Conservation (phyloP, 2,888 invertebrate species). For the Lysandra bellargus region DNA sequence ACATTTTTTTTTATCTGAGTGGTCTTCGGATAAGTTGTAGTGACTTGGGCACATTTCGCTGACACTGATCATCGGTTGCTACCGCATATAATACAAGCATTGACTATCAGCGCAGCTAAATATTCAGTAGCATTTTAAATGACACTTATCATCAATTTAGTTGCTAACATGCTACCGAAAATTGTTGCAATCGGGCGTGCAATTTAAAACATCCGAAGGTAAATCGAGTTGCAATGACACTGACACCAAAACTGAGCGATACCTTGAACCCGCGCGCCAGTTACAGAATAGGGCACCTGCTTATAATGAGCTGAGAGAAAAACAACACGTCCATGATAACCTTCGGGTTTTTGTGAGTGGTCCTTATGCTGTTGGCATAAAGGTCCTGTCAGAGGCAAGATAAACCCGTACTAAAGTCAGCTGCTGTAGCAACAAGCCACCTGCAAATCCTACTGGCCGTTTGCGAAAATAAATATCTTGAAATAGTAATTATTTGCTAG, state of each 20-base stretch:
- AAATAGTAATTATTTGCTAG: too few species aligned
- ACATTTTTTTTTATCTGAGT: too few species aligned
- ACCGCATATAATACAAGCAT: too few species aligned
- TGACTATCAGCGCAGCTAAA: too few species aligned
- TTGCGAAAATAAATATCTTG: too few species aligned
- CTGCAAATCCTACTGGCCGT: neutral
- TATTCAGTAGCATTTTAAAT: too few species aligned
- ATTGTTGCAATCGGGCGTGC: neutral
- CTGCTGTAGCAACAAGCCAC: neutral
- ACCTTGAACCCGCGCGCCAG: neutral
- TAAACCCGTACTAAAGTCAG: neutral
- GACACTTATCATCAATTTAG: too few species aligned
- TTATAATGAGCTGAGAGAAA: conserved; percentile 6
- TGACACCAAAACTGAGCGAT: neutral
- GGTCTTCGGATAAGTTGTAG: too few species aligned
- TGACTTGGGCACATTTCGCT: too few species aligned
- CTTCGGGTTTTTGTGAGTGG: neutral
- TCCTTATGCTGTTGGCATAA: neutral
- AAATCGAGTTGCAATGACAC: neutral
- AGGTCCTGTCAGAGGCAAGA: neutral
- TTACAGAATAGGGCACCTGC: neutral
- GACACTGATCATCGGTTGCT: too few species aligned
- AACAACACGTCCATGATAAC: neutral
- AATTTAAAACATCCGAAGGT: neutral
- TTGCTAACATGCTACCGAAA: neutral